A percentile compares a stretch with the other conserved stretches of the same genome.
These are phyloP conservation scores for Cirrhinus mrigala DNA, from an alignment of 2,797 vertebrate genomes.

Conservation along the genomic window DNA sequence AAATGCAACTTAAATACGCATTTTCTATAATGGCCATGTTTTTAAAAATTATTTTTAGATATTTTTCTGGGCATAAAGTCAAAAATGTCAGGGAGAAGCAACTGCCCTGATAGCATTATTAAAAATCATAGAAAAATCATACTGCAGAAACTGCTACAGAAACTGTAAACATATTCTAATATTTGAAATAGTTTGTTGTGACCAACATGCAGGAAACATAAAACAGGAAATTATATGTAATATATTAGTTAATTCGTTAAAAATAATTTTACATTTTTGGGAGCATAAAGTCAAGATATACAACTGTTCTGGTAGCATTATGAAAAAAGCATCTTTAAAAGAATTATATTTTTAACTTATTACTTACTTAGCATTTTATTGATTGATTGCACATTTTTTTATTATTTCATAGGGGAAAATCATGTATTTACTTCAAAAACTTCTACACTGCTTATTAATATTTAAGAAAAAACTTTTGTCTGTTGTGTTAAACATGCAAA, in stretches of 20 bases:
- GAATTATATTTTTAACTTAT: too few relatives aligned
- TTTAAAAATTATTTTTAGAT: constrained; percentile 2
- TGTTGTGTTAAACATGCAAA: neutral
- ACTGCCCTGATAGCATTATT: neutral
- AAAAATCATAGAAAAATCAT: constrained; percentile 1
- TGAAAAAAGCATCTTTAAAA: too few relatives aligned
- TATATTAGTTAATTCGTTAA: neutral
- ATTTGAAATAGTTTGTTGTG: neutral
- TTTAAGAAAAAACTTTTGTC: too few relatives aligned
- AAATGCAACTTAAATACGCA: neutral
- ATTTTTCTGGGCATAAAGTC: neutral
- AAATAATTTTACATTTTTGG: neutral
- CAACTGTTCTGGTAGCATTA: too few relatives aligned
- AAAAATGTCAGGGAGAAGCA: neutral
- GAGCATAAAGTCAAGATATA: neutral
- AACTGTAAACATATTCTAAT: neutral
- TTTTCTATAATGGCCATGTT: neutral
- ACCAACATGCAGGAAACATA: neutral
- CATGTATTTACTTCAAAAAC: neutral
- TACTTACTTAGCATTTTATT: too few relatives aligned
- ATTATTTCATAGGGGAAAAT: too few relatives aligned
- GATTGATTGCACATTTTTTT: too few relatives aligned
- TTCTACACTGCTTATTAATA: neutral
- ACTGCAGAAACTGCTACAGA: neutral
- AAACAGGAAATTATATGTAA: neutral